Percentiles rank a stretch among this genome's conserved stretches.
phyloP scores from a whole-genome alignment of 2,113 vertebrate species.

The Gymnocephalus cernua region DNA sequence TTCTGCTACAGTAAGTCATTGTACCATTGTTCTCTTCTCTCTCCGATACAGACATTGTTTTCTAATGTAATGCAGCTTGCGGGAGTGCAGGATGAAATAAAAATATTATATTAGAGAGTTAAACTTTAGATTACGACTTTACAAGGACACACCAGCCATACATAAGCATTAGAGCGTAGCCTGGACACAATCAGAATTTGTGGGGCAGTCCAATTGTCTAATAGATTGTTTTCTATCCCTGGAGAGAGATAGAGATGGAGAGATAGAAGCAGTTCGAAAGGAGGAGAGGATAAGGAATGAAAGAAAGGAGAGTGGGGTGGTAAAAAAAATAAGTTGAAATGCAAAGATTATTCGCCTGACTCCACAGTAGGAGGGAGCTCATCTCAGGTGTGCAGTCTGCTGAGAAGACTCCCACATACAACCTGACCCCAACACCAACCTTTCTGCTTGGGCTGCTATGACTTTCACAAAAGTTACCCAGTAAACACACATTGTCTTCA shows the following conservation, averaged over 20 bases:
- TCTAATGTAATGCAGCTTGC: slow-evolving; percentile 9
- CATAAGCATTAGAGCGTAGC: slow-evolving; percentile 55
- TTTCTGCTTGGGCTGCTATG: slow-evolving; percentile 74
- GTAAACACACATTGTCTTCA: slow-evolving; percentile 73
- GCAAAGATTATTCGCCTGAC: slow-evolving; percentile 66
- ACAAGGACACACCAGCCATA: slow-evolving; percentile 46
- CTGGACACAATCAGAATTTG: slow-evolving; percentile 57
- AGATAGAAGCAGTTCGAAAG: slow-evolving; percentile 39
- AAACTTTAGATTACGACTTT: slow-evolving; percentile 53
- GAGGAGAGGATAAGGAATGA: slow-evolving; percentile 9
- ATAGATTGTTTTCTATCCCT: slow-evolving; percentile 65
- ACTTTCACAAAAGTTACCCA: slow-evolving; percentile 76
- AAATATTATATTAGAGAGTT: slow-evolving; percentile 33
- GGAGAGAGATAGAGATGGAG: slow-evolving; percentile 37
- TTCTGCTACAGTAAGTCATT: slow-evolving; percentile 29
- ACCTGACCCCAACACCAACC: slow-evolving; percentile 63
- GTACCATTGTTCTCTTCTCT: slow-evolving; percentile 3
- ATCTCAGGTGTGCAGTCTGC: slow-evolving; percentile 74
- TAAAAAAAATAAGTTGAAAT: slow-evolving; percentile 54
- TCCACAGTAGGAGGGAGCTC: slow-evolving; percentile 58
- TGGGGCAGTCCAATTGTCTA: slow-evolving; percentile 51
- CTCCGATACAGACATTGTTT: slow-evolving; percentile 34
- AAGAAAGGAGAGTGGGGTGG: background rate
- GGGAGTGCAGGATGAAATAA: slow-evolving; percentile 11
- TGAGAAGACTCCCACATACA: slow-evolving; percentile 64